Percentiles rank a stretch among this genome's conserved stretches.
phyloP scores from a whole-genome alignment of 2,113 vertebrate species.

The Xenotilapia caudafasciata region DNA sequence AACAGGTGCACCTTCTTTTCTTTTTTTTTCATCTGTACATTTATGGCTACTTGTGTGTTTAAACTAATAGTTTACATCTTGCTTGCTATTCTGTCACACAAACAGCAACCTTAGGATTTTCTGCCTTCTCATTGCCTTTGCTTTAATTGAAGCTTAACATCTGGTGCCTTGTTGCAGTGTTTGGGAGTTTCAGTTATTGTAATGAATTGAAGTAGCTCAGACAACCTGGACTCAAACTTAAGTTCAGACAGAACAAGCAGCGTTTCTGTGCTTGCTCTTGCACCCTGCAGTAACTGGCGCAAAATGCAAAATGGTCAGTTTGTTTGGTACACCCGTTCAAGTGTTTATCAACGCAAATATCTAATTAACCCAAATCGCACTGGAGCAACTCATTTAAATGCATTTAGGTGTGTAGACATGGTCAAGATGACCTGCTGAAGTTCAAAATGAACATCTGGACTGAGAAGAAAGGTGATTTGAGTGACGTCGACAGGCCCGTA shows the following conservation, averaged over 20 bases:
- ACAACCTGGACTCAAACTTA: background rate
- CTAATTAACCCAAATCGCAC: background rate
- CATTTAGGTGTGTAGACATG: background rate
- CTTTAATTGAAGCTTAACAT: background rate
- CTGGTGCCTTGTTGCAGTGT: background rate
- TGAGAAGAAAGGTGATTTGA: background rate
- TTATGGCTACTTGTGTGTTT: background rate
- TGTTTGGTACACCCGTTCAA: background rate
- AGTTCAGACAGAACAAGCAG: background rate
- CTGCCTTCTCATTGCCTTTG: background rate
- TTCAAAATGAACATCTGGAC: background rate
- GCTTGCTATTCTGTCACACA: background rate
- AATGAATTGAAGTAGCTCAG: background rate
- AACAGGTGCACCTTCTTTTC: background rate
- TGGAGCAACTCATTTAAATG: background rate
- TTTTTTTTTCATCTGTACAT: background rate
- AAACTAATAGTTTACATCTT: background rate
- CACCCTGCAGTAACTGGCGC: background rate
- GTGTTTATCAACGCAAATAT: background rate
- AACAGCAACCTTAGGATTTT: background rate
- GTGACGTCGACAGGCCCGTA: fast-evolving
- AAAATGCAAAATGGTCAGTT: background rate
- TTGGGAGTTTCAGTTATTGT: background rate
- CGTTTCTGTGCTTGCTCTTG: background rate
- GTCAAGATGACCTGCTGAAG: background rate